These are phyloP conservation scores for Sitophilus oryzae DNA, from an alignment of 1,140 invertebrate species.

Conservation along the genomic window DNA sequence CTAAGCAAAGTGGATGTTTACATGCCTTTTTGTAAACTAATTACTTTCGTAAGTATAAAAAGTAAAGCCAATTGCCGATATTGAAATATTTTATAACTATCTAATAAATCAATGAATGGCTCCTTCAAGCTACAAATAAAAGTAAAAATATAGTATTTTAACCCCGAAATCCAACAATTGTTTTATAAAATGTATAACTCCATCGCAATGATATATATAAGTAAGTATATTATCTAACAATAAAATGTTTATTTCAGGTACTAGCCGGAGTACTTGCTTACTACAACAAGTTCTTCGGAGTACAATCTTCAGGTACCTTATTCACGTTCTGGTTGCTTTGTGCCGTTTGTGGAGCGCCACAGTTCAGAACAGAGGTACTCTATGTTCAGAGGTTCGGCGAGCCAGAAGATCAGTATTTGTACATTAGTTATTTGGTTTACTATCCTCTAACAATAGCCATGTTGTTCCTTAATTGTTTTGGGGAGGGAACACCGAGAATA, in stretches of 20 bases:
- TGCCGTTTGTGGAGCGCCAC: slow-evolving; percentile 61
- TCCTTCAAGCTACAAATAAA: too few species aligned
- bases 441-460: slow-evolving; percentile 67
- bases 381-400: slow-evolving; percentile 34
- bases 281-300: slow-evolving; percentile 74
- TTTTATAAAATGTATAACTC: too few species aligned
- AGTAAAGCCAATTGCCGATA: not conserved
- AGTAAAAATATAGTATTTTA: too few species aligned
- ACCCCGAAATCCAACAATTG: too few species aligned
- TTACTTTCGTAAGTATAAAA: slow-evolving; percentile 70
- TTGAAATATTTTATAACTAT: not conserved
- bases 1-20: slow-evolving; percentile 63
- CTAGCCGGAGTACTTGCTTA: slow-evolving; percentile 62
- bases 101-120: too few species aligned
- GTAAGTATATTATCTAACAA: not conserved
- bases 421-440: slow-evolving; percentile 74
- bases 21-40: slow-evolving; percentile 66
- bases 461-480: slow-evolving; percentile 76
- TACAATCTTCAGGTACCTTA: slow-evolving; percentile 77
- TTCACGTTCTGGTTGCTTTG: slow-evolving; percentile 84
- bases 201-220: too few species aligned
- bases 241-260: slow-evolving; percentile 50
- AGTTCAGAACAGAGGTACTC: slow-evolving; percentile 63
- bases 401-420: slow-evolving; percentile 53
- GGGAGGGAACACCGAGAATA: slow-evolving; percentile 65